A percentile compares a stretch with the other conserved stretches of the same genome.
These are phyloP conservation scores for Hecatera dysodea DNA, from an alignment of 2,888 invertebrate species.

Conservation along the genomic window DNA sequence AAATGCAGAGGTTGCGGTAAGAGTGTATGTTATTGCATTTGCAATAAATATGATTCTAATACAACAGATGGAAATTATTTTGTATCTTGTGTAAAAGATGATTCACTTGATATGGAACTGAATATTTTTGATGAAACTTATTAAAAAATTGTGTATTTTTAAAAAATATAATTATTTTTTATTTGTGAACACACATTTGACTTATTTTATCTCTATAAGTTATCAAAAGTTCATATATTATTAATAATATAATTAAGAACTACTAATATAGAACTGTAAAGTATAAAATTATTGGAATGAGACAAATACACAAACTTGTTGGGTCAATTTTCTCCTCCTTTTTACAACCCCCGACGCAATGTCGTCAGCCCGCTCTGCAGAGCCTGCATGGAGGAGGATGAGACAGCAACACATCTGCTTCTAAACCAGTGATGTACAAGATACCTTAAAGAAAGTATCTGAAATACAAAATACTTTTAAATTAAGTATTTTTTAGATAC, in stretches of 20 bases:
- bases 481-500: too few species aligned
- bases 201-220: neutral
- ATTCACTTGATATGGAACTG: constrained; percentile 84
- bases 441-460: too few species aligned
- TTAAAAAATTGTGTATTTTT: constrained; percentile 15
- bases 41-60: constrained; percentile 80
- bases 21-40: constrained; percentile 83
- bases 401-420: too few species aligned
- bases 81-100: constrained; percentile 78
- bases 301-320: too few species aligned
- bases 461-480: too few species aligned
- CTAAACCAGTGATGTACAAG: too few species aligned
- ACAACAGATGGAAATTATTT: constrained; percentile 81
- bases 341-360: too few species aligned
- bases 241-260: neutral
- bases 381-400: too few species aligned
- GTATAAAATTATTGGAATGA: too few species aligned
- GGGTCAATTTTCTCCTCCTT: too few species aligned
- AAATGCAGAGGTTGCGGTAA: constrained; percentile 86
- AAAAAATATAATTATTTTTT: constrained; percentile 19
- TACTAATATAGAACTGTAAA: too few species aligned
- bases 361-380: too few species aligned
- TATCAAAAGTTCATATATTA: neutral
- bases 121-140: constrained; percentile 80
- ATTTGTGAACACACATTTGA: neutral